Conservation (phyloP, 1,140 invertebrate genomes). For the Drosophila lowei region DNA sequence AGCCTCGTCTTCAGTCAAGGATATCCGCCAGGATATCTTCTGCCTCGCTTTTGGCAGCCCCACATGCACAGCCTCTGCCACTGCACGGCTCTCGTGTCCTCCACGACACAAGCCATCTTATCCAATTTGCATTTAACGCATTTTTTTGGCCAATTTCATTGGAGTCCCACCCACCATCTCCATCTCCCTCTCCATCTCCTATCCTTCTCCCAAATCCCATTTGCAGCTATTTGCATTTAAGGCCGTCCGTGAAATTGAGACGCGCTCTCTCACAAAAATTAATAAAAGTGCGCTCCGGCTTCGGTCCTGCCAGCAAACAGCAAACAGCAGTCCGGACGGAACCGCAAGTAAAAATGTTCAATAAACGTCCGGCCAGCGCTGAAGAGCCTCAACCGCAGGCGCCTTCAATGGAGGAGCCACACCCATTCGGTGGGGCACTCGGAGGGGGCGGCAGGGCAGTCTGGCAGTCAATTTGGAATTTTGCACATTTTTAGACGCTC, state of each 20-base stretch:
- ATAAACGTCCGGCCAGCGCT: conserved; percentile 68
- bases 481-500: conserved; percentile 53
- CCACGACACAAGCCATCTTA: conserved; percentile 64
- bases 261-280: conserved; percentile 56
- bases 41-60: conserved; percentile 19
- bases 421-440: background rate
- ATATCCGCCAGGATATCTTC: conserved; percentile 71
- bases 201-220: conserved; percentile 57
- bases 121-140: conserved; percentile 81
- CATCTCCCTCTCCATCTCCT: too few relatives aligned
- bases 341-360: conserved; percentile 80
- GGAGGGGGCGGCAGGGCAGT: conserved; percentile 3
- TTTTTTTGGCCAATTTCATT: conserved; percentile 66
- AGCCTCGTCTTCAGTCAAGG: conserved; percentile 58
- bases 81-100: conserved; percentile 14
- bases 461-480: conserved; percentile 71
- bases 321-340: conserved; percentile 3
- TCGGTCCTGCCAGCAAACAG: conserved; percentile 1
- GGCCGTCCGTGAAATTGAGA: conserved; percentile 74
- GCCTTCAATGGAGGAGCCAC: conserved; percentile 64
- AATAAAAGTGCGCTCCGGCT: conserved; percentile 60
- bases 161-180: background rate
- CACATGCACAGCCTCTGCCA: conserved; percentile 5
- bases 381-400: conserved; percentile 56
- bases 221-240: conserved; percentile 76